Base-by-base conservation (phyloP, 1,140 invertebrate species). In the Episyrphus balteatus region DNA sequence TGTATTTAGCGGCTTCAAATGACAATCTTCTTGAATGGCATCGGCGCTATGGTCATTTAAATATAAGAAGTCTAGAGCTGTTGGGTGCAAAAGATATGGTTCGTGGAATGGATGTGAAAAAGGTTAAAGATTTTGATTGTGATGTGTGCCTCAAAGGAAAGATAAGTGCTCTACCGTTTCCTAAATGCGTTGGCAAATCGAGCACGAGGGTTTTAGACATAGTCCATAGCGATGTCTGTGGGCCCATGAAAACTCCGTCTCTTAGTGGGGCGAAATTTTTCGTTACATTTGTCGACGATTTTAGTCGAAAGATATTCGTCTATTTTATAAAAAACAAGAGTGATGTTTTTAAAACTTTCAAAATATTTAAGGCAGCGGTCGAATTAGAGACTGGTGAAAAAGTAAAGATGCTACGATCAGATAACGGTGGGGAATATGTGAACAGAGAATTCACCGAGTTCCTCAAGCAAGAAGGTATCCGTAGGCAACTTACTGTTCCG, bases 211-310 rank as follows among this genome's bases (percentile, higher is more conserved):
- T 57, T 14, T 52, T 72, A 38, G 59, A 67, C 38, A 31, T 69
- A 3, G 54, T 70, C 13, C 64, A 70, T 46, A 54, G 55, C 39
- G 66, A 71, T 45, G 47, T 72, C 7, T 70, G 68, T 53, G 68
- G 68, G 32, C 64, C 59, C 13, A 66, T 70, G 55, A 44, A 55
- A 12, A 42, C 42, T 32, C 38, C 21, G 15, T 59, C 68, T 10
- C 40, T 56, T 3, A 48, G 48, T 14, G 53, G 53, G 0, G 41
- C 46, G 7, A 33, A 39, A 17, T 67, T 61, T 48, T 56, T 64
- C 19, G 14, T 65, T 1, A 55, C 59, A 12, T 58, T 67, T 34
- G 65, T 58, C n/a, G 61, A 68, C 48, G 56, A 66, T 43, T 60
- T 49, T 51, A 50, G 49, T 9, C 42, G 55, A 33, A 57, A 51